Percentiles rank a stretch among this genome's conserved stretches.
These are phyloP conservation scores for Augochlorella aurata DNA, from an alignment of 2,888 invertebrate genomes.

Conservation along the genomic window DNA sequence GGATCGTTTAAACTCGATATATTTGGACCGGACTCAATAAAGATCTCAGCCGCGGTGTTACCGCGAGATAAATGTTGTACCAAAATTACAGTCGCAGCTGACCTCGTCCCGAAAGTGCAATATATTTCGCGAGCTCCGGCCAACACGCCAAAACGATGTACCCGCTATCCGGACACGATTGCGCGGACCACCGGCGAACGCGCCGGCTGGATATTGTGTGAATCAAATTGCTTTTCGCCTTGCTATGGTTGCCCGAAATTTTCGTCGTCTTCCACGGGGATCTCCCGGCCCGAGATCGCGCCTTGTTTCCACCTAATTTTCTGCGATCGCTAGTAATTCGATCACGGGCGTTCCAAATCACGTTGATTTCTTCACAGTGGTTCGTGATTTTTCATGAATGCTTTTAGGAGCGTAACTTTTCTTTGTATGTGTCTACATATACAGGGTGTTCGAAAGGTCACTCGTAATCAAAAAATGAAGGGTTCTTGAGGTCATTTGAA, in stretches of 20 bases:
- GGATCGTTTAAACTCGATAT: conserved; percentile 63
- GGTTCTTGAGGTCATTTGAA: too few relatives aligned
- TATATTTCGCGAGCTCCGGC: conserved; percentile 66
- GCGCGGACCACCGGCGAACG: conserved; percentile 28
- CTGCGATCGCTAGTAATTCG: not conserved
- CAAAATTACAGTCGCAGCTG: conserved; percentile 74
- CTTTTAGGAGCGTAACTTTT: too few relatives aligned
- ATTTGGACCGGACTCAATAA: conserved; percentile 67
- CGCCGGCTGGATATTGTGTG: conserved; percentile 53
- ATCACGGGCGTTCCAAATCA: too few relatives aligned
- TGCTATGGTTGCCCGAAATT: conserved; percentile 5
- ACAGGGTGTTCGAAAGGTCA: too few relatives aligned
- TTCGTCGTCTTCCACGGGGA: not conserved
- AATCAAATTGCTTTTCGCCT: conserved; percentile 58
- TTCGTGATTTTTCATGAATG: too few relatives aligned
- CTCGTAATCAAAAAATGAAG: too few relatives aligned
- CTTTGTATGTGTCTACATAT: too few relatives aligned
- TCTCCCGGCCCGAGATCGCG: not conserved
- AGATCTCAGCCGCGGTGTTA: conserved; percentile 68
- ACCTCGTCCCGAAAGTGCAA: conserved; percentile 74
- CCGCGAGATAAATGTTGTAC: conserved; percentile 69
- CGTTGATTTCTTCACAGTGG: too few relatives aligned
- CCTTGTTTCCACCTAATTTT: not conserved
- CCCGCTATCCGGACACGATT: conserved; percentile 61
- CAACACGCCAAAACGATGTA: conserved; percentile 68